Evolutionary conservation across 2,797 vertebrate species (phyloP).

Genomic region (Aphelocoma californica): DNA sequence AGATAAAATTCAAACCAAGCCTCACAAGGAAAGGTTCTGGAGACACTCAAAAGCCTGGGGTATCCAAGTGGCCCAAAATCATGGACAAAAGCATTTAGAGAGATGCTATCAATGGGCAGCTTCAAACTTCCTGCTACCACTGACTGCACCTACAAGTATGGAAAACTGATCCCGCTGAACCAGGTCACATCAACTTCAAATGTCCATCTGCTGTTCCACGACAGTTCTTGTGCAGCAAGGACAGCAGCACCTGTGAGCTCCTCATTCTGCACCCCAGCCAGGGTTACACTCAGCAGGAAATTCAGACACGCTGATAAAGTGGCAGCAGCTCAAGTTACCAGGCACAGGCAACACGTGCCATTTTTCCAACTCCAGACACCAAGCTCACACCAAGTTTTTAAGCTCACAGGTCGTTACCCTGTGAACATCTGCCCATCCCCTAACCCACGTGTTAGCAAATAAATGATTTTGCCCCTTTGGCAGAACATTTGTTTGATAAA

Average conservation of each 20-base stretch:
- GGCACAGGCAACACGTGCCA: background rate
- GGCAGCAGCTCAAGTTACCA: background rate
- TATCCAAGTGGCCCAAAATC: background rate
- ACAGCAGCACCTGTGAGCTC: background rate
- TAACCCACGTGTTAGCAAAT: background rate
- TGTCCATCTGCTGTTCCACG: background rate
- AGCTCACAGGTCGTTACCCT: background rate
- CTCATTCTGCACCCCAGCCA: background rate
- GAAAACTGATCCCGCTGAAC: background rate
- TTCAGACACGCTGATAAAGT: background rate
- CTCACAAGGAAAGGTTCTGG: background rate
- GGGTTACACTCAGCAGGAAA: background rate
- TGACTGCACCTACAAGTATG: background rate
- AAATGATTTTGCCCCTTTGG: background rate
- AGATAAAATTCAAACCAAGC: background rate
- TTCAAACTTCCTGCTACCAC: background rate
- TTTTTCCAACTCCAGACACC: background rate
- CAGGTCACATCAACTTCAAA: background rate
- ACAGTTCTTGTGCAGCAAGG: rapidly evolving
- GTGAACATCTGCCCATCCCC: background rate
- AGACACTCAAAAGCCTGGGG: background rate
- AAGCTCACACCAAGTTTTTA: background rate
- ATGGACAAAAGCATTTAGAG: background rate
- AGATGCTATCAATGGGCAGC: background rate
- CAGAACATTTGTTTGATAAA: background rate